phyloP scores from a whole-genome alignment of 2,888 invertebrate species.

The Perithous albicinctus region DNA sequence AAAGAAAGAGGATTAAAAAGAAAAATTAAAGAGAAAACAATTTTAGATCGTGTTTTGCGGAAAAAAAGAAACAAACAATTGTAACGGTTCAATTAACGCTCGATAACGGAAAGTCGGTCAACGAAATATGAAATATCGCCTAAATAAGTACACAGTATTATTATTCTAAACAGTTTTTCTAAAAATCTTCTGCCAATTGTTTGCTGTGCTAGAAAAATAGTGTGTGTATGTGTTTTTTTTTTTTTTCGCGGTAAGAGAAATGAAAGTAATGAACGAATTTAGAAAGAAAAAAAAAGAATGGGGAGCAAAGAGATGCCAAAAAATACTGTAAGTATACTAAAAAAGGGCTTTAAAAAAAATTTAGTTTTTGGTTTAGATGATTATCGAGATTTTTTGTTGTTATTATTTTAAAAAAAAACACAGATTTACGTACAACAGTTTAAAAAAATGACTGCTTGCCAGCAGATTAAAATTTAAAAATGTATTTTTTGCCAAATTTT shows the following conservation, averaged over 20 bases:
- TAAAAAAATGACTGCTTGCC: too few relatives aligned
- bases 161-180: constrained; percentile 43
- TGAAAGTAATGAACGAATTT: constrained; percentile 32
- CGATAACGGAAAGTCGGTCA: constrained; percentile 55
- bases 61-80: neutral
- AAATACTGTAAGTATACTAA: constrained; percentile 25
- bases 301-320: constrained; percentile 18
- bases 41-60: neutral
- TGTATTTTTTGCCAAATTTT: too few relatives aligned
- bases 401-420: too few relatives aligned
- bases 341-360: too few relatives aligned
- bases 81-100: constrained; percentile 49
- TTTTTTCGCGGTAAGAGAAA: constrained; percentile 23
- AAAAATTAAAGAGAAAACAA: constrained; percentile 13
- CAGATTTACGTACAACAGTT: too few relatives aligned
- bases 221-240: constrained; percentile 1
- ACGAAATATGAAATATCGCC: constrained; percentile 52
- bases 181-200: constrained; percentile 46
- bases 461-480: too few relatives aligned
- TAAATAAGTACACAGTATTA: constrained; percentile 22
- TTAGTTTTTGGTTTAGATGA: too few relatives aligned
- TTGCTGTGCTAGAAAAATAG: constrained; percentile 38
- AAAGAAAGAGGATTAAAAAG: constrained; percentile 22
- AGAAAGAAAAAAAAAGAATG: neutral
- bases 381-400: too few relatives aligned